Conservation (phyloP, 2,797 vertebrate genomes). For the Falco concolor region DNA sequence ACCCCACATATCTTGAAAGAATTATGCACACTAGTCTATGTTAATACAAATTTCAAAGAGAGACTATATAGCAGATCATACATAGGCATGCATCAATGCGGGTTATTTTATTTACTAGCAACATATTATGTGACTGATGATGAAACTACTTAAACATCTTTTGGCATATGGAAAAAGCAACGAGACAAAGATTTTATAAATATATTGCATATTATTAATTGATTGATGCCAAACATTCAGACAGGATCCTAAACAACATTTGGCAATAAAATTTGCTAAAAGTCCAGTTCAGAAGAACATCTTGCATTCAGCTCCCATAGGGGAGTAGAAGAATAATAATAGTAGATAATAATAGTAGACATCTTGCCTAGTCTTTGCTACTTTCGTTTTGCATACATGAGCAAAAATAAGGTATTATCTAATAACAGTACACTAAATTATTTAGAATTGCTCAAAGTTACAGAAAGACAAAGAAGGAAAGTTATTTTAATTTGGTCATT, state of each 20-base stretch:
- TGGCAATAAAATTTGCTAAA: not conserved
- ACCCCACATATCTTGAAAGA: not conserved
- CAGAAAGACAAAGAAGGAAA: not conserved
- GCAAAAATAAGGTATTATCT: not conserved
- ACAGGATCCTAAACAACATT: not conserved
- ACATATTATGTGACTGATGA: not conserved
- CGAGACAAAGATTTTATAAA: not conserved
- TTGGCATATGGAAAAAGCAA: not conserved
- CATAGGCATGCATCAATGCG: not conserved
- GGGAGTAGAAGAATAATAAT: not conserved
- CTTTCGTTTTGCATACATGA: not conserved
- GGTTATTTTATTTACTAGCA: conserved; percentile 16
- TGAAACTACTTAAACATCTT: not conserved
- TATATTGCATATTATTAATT: not conserved
- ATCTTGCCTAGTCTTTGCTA: not conserved
- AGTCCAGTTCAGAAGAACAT: not conserved
- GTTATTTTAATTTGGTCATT: not conserved
- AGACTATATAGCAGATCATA: not conserved
- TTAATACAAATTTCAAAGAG: conserved; percentile 19
- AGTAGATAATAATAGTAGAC: not conserved
- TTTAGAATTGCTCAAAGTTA: not conserved
- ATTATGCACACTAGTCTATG: not conserved
- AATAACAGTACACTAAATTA: not conserved
- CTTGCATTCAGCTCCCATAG: not conserved
- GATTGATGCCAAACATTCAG: not conserved